Evolutionary conservation across 53 echinoderm and acorn worm genomes (phyloP), one percentile per base, ranked within the genome.

Genomic region (Luidia sarsii): DNA sequence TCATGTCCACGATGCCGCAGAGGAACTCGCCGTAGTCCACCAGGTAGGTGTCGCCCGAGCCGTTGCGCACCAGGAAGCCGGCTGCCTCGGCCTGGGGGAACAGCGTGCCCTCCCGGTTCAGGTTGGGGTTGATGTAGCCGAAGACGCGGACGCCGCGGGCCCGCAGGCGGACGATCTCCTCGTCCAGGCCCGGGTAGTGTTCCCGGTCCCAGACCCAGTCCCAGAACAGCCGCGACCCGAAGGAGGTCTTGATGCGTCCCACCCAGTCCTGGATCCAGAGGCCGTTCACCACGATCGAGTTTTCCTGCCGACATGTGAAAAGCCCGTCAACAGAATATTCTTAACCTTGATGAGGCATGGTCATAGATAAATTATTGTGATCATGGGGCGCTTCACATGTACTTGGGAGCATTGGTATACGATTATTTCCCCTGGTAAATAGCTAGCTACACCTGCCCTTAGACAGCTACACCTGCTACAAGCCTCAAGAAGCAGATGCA

Each of bases 211-310:
- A 96, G 52, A 91, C 70, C 97, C 97, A 96, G 71, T 96, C 93
- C 97, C 97, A 96, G 50, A 96, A 96, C 35, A 96, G 84, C 13
- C 97, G 79, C 21, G 86, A 64, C 10, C 97, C 97, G 28, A 96
- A 96, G 0, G 91, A 91, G 7, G 97, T 96, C 63, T 82, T 88
- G 63, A 96, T 96, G 13, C 93, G 68, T 9, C 97, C 97, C 20
- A 89, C 91, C 90, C 93, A 96, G 57, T 96, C 97, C 57, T 96
- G 97, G 36, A 96, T 96, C 97, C 97, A 96, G 33, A 96, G 28
- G 38, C 91, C 93, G 24, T 70, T 89, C 18, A 96, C 93, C 34
- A 60, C 38, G 20, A 91, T 89, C 14, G 82, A 91, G 51, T 83
- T 82, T 31, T 83, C 67, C 91, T 96, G 45, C 36, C 64, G 28